Evolutionary conservation across 2,888 invertebrate species (phyloP).

Genomic region (Eupithecia inturbata): DNA sequence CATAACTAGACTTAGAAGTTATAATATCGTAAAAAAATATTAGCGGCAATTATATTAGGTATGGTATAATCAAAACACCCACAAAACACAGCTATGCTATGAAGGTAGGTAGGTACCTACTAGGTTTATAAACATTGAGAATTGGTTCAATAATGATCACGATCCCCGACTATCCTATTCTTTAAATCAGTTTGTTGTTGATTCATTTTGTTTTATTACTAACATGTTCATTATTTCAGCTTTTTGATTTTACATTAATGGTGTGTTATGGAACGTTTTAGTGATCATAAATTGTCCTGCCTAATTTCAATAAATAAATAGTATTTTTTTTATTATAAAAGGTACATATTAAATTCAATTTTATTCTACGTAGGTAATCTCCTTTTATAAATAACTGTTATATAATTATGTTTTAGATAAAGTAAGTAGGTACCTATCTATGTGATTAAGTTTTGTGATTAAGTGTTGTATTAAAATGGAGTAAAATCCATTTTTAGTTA

Average conservation of each 20-base stretch:
- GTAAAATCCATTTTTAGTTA: too few relatives aligned
- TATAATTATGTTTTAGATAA: too few relatives aligned
- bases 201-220: not conserved
- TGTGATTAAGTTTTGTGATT: too few relatives aligned
- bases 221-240: not conserved
- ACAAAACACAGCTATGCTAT: not conserved
- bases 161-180: not conserved
- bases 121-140: not conserved
- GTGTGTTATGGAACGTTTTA: not conserved
- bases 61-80: not conserved
- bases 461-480: too few relatives aligned
- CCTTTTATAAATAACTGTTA: too few relatives aligned
- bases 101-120: not conserved
- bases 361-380: too few relatives aligned
- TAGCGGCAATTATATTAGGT: not conserved
- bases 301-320: not conserved
- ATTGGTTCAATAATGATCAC: not conserved
- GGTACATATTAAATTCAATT: too few relatives aligned
- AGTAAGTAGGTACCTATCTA: too few relatives aligned
- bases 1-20: too few relatives aligned
- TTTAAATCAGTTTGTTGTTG: not conserved
- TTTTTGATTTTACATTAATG: not conserved
- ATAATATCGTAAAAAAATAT: not conserved
- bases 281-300: not conserved
- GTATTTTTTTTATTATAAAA: too few relatives aligned